Percentiles rank a stretch among this genome's conserved stretches.
Evolutionary conservation across 2,113 vertebrate genomes (phyloP).

Genomic region (Lagenorhynchus albirostris): DNA sequence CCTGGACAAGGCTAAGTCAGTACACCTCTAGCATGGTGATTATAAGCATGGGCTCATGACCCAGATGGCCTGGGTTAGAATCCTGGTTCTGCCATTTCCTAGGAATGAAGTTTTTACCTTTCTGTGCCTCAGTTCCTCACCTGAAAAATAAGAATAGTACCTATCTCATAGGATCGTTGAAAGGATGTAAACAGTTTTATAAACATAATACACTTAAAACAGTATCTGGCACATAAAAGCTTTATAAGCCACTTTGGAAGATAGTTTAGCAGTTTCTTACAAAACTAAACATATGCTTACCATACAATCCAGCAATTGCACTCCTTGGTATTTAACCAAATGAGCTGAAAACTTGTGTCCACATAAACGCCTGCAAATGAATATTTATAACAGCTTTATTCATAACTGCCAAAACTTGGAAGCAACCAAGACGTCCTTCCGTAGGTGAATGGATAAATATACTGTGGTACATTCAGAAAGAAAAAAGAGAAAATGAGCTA

Average conservation of each 20-base stretch:
- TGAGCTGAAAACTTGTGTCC: background rate
- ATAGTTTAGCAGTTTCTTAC: background rate
- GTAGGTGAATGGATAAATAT: background rate
- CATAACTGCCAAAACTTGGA: constrained; percentile 12
- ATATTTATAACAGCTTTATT: constrained; percentile 13
- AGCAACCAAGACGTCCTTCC: background rate
- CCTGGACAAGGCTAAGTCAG: background rate
- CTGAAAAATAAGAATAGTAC: background rate
- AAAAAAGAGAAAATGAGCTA: background rate
- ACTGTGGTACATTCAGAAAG: background rate
- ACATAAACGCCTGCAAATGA: background rate
- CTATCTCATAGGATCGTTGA: background rate
- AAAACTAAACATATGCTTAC: constrained; percentile 23
- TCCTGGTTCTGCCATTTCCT: background rate
- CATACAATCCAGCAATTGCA: background rate
- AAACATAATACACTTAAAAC: constrained; percentile 9
- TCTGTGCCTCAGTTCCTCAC: constrained; percentile 16
- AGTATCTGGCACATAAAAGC: background rate
- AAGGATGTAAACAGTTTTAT: constrained; percentile 16
- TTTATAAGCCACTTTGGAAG: background rate
- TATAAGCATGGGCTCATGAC: background rate
- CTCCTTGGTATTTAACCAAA: background rate
- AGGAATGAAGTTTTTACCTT: background rate
- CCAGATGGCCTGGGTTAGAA: background rate
- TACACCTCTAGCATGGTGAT: background rate